A percentile compares a stretch with the other conserved stretches of the same genome.
Evolutionary conservation across 2,113 vertebrate genomes (phyloP).

Genomic region (Anhinga rufa): DNA sequence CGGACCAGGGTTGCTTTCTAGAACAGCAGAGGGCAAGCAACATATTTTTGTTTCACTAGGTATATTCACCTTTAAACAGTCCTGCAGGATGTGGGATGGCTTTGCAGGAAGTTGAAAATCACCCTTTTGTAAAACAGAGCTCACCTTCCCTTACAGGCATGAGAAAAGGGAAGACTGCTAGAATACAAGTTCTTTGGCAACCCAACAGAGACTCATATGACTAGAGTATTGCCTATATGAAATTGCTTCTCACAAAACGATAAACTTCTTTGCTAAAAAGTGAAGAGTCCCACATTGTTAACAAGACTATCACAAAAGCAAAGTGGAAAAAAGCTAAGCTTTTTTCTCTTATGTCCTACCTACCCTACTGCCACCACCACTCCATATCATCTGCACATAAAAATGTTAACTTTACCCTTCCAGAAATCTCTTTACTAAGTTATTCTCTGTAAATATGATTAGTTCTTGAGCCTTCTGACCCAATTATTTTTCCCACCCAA

Average conservation of each 20-base stretch:
- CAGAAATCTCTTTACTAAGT: neutral
- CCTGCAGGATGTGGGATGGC: neutral
- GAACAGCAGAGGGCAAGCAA: neutral
- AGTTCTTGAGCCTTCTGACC: neutral
- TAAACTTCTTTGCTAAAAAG: neutral
- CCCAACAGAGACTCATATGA: neutral
- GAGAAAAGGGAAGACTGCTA: neutral
- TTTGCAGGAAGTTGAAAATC: neutral
- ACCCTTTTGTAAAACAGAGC: neutral
- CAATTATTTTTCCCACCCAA: neutral
- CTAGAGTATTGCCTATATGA: neutral
- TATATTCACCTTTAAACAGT: neutral
- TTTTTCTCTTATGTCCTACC: neutral
- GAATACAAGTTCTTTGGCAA: neutral
- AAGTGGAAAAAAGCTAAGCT: neutral
- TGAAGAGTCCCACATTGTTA: neutral
- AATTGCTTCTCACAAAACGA: neutral
- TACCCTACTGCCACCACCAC: neutral
- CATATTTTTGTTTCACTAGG: neutral
- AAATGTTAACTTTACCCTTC: neutral
- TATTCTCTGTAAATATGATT: neutral
- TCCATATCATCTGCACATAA: neutral
- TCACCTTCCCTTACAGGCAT: neutral
- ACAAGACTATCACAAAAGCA: neutral
- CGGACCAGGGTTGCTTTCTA: neutral